Evolutionary conservation across 2,888 invertebrate genomes (phyloP).

Genomic region (Mythimna vitellina): DNA sequence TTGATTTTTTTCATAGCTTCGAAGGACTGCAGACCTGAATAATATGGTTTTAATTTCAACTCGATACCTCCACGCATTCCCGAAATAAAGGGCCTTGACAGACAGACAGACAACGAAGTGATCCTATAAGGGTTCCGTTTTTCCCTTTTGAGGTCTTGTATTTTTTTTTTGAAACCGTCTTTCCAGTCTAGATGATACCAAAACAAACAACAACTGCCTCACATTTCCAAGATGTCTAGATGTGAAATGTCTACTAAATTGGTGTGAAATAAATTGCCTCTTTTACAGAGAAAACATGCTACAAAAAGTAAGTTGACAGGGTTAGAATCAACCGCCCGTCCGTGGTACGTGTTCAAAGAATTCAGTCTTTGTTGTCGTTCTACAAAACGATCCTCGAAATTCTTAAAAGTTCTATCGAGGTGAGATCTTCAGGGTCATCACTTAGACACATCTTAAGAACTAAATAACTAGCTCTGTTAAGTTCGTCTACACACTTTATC

Average conservation of each 20-base stretch:
- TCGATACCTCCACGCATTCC: too few species aligned
- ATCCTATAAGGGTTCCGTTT: too few species aligned
- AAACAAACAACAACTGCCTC: conserved; percentile 21
- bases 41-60: too few species aligned
- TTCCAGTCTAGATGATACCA: conserved; percentile 19
- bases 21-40: too few species aligned
- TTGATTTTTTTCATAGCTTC: too few species aligned
- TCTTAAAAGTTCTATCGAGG: conserved; percentile 73
- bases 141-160: neutral
- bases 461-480: conserved; percentile 19
- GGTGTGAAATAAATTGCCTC: conserved; percentile 73
- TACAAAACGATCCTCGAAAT: conserved; percentile 74
- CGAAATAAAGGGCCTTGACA: too few species aligned
- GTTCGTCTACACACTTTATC: conserved; percentile 23
- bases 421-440: conserved; percentile 73
- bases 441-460: conserved; percentile 52
- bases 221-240: conserved; percentile 42
- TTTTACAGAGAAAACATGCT: conserved; percentile 67
- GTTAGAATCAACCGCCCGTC: conserved; percentile 77
- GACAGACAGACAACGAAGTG: too few species aligned
- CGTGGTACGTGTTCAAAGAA: conserved; percentile 80
- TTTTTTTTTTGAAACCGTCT: conserved; percentile 7
- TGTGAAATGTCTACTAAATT: conserved; percentile 62
- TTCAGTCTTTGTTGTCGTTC: conserved; percentile 76
- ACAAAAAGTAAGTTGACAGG: conserved; percentile 75